Evolutionary conservation across 1,140 invertebrate species (phyloP).

Genomic region (Pantala flavescens): DNA sequence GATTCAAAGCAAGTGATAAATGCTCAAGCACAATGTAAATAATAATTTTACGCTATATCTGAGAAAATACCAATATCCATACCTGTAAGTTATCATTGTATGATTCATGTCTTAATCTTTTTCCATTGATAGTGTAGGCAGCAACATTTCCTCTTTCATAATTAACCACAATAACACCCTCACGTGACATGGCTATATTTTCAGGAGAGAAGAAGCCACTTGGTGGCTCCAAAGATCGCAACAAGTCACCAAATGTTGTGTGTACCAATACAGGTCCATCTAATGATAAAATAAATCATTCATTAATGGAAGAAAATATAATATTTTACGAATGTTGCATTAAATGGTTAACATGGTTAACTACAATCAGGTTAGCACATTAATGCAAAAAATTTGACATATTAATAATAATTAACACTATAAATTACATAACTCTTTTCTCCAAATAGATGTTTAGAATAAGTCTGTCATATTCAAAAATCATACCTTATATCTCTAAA

Average conservation of each 20-base stretch:
- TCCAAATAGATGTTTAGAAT: too few species aligned
- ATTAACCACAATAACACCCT: slow-evolving; percentile 91
- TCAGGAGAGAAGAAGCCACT: slow-evolving; percentile 72
- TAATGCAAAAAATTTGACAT: too few species aligned
- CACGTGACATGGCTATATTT: slow-evolving; percentile 84
- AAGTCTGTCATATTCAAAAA: too few species aligned
- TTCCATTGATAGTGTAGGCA: slow-evolving; percentile 86
- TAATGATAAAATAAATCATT: slow-evolving; percentile 36
- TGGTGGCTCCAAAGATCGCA: slow-evolving; percentile 78
- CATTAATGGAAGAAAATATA: background rate
- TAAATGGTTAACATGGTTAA: too few species aligned
- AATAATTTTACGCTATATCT: too few species aligned
- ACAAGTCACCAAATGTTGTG: slow-evolving; percentile 95
- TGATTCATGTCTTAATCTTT: slow-evolving; percentile 72
- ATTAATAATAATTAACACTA: too few species aligned
- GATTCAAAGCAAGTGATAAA: too few species aligned
- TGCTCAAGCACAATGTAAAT: too few species aligned
- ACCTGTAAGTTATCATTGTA: slow-evolving; percentile 95
- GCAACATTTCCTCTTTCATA: slow-evolving; percentile 86
- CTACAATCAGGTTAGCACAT: too few species aligned
- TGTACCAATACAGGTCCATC: slow-evolving; percentile 94
- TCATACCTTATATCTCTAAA: too few species aligned
- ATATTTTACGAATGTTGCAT: too few species aligned
- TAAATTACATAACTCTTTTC: too few species aligned
- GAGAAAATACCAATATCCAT: slow-evolving; percentile 20